Evolutionary conservation across 2,888 invertebrate genomes (phyloP).

Genomic region (Rotaria socialis): DNA sequence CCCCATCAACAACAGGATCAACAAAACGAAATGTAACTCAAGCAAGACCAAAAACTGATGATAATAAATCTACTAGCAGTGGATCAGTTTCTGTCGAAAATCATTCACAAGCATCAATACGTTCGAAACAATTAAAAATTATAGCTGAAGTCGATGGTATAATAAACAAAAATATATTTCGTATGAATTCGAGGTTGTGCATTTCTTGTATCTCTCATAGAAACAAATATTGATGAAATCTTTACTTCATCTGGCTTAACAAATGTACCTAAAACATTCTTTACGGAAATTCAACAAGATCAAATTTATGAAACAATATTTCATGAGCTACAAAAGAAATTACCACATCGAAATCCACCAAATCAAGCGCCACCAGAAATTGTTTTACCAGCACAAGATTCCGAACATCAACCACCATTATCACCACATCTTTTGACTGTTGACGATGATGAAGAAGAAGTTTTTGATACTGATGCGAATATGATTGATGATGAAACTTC

Average conservation of each 20-base stretch:
- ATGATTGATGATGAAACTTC: not conserved
- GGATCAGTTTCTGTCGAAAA: not conserved
- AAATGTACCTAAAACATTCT: not conserved
- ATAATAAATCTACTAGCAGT: not conserved
- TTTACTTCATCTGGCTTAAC: not conserved
- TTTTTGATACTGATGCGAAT: not conserved
- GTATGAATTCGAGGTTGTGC: too few relatives aligned
- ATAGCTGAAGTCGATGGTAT: conserved; percentile 1
- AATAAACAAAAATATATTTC: too few relatives aligned
- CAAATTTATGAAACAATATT: not conserved
- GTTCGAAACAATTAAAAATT: not conserved
- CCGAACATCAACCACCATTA: not conserved
- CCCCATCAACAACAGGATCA: too few relatives aligned
- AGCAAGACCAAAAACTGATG: not conserved
- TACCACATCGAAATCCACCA: not conserved
- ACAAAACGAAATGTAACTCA: not conserved
- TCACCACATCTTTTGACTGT: not conserved
- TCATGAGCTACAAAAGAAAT: not conserved
- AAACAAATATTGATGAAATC: conserved; percentile 26
- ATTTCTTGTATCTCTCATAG: not conserved
- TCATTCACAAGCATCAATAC: not conserved
- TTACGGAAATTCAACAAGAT: conserved; percentile 25
- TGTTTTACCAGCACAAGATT: not conserved
- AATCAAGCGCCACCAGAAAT: not conserved
- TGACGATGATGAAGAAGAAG: not conserved